Conservation (phyloP, 2,113 vertebrate genomes). For the Gobio gobio region DNA sequence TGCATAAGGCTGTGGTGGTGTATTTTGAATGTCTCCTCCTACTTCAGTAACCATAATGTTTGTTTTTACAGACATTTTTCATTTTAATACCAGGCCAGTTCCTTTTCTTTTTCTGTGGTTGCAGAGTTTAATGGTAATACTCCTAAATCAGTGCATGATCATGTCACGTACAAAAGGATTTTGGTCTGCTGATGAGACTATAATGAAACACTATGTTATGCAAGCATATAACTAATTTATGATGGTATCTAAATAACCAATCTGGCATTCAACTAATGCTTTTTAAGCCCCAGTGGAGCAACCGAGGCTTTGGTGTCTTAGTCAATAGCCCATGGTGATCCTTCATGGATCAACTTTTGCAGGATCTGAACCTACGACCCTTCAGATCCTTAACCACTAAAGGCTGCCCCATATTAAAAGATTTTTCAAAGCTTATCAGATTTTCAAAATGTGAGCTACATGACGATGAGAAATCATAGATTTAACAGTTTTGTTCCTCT, state of each 20-base stretch:
- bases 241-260: conserved; percentile 18
- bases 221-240: not conserved
- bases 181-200: not conserved
- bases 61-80: conserved; percentile 28
- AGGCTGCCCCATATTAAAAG: too few species aligned
- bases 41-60: conserved; percentile 24
- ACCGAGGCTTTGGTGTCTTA: not conserved
- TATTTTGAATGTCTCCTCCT: conserved; percentile 22
- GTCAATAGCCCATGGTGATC: not conserved
- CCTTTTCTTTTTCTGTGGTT: not conserved
- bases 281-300: not conserved
- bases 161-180: conserved; percentile 15
- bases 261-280: not conserved
- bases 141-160: conserved; percentile 38
- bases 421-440: too few species aligned
- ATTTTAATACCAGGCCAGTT: not conserved
- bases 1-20: conserved; percentile 35
- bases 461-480: too few species aligned
- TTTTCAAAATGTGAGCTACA: too few species aligned
- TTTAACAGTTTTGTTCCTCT: too few species aligned
- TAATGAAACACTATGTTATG: conserved; percentile 8
- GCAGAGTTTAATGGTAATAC: conserved; percentile 21
- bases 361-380: not conserved
- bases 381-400: not conserved
- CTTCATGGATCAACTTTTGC: not conserved